Base-by-base conservation (phyloP, 2,888 invertebrate genomes). In the Drosophila subquinaria region DNA sequence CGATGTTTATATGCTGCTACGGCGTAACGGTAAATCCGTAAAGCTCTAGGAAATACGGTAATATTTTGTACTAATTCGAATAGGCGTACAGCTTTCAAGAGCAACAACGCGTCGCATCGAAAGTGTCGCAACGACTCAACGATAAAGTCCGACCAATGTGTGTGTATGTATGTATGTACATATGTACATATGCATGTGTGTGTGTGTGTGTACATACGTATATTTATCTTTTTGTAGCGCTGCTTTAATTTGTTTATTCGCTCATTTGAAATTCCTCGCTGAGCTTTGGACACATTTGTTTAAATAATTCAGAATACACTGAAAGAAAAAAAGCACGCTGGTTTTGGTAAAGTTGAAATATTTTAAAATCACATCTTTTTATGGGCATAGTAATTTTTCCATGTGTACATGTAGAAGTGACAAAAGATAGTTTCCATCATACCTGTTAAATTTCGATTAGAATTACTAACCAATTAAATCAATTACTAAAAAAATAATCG, bases 51-150 rank as follows among this genome's bases (percentile, higher is more conserved):
- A 90, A 89, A 84, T 90, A 88, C 89, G 82, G 89, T 89, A 87
- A 83, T 88, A 90, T 88, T 90, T 90, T 90, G 90, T 90, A 90
- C 88, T 90, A 90, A 90, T 87, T 84, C 64, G 70, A 90, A 75
- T 82, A 90, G 89, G 88, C 74, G 73, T 70, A 43, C 89, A 90
- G 88, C 82, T 55, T 71, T 66, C 8, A 40, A 42, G 11, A 81
- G 87, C 72, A 74, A 56, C 62, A 42, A 6, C 8, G 33, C 10
- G 8, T 35, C 38, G 36, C 33, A 1, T 42, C 23, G n/a, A 30
- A 40, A 53, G 20, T 40, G 38, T 57, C 48, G 43, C 55, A 30
- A 36, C 52, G 15, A 51, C 45, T 67, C 27, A 48, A 13, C 79
- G 79, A 79, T 79, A 63, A 57, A 66, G 63, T 60, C 38, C 60